Conservation (phyloP, 2,888 invertebrate species). For the Onthophagus sagittarius region DNA sequence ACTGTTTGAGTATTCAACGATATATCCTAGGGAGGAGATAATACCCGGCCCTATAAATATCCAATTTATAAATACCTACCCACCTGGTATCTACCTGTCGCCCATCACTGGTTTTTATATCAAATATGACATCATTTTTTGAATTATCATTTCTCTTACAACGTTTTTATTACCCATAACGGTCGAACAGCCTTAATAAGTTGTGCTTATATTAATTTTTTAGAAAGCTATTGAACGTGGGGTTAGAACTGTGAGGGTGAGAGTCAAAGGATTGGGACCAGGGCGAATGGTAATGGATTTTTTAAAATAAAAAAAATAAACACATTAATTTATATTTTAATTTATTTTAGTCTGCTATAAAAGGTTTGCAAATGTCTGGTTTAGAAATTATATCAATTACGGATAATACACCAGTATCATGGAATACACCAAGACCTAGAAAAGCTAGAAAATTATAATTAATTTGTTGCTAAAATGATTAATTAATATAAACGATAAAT, state of each 20-base stretch:
- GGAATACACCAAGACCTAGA: conserved; percentile 76
- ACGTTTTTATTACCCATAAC: no score
- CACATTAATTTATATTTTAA: conserved; percentile 19
- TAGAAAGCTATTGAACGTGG: conserved; percentile 73
- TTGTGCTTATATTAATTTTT: conserved; percentile 34
- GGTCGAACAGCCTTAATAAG: no score
- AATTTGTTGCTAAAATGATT: not conserved
- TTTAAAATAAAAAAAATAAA: conserved; percentile 32
- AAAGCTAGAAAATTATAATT: conserved; percentile 76
- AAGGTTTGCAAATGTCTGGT: conserved; percentile 91
- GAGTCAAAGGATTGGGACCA: conserved; percentile 80
- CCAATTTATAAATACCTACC: no score
- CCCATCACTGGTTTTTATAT: no score
- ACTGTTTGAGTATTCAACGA: no score
- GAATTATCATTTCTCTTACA: no score
- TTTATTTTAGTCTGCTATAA: conserved; percentile 76
- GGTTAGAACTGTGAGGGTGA: conserved; percentile 69
- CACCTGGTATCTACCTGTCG: no score
- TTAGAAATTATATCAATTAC: conserved; percentile 87
- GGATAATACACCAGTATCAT: conserved; percentile 83
- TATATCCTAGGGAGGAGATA: no score
- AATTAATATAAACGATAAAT: not conserved
- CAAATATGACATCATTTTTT: no score
- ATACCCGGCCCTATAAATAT: no score
- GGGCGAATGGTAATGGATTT: conserved; percentile 90